Evolutionary conservation across 2,113 vertebrate species (phyloP).

Genomic region (Glaucidium brasilianum): DNA sequence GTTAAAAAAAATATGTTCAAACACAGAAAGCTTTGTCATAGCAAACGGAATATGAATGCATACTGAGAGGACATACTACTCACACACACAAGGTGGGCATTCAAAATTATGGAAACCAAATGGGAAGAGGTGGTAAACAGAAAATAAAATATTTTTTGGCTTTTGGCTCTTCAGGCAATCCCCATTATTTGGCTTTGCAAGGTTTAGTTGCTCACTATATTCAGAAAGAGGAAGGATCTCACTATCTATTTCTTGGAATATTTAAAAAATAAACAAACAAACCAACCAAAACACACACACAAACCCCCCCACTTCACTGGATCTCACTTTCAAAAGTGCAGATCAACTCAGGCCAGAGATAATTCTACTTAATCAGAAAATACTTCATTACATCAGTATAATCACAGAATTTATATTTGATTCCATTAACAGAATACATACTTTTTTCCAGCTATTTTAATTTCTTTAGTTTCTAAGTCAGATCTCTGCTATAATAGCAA

Average conservation of each 20-base stretch:
- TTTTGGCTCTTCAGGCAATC: neutral
- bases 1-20: neutral
- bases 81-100: neutral
- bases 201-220: neutral
- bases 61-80: neutral
- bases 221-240: neutral
- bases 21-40: neutral
- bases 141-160: neutral
- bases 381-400: neutral
- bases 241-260: neutral
- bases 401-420: neutral
- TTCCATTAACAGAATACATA: neutral
- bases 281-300: neutral
- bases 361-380: neutral
- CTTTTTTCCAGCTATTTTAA: neutral
- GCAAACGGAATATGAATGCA: neutral
- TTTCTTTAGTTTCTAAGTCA: neutral
- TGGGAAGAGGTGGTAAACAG: neutral
- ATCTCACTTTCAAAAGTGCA: neutral
- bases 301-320: accelerated
- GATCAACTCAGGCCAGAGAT: neutral
- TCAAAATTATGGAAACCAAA: neutral
- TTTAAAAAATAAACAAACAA: neutral
- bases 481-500: neutral
- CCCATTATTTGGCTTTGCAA: neutral